phyloP scores from a whole-genome alignment of 2,888 invertebrate genomes.

The Lasioglossum pauxillum region DNA sequence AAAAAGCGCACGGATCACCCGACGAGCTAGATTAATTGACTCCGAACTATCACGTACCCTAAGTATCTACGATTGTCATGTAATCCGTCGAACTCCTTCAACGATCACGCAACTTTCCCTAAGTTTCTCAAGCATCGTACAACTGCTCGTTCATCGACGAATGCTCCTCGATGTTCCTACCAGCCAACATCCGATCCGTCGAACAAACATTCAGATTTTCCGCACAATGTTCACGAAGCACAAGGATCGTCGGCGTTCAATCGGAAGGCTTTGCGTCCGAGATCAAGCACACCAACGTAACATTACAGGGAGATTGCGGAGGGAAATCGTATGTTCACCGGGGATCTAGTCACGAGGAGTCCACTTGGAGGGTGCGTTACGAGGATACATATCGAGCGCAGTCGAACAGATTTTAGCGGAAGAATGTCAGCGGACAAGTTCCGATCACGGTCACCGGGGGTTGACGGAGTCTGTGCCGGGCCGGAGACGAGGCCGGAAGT shows the following conservation, averaged over 20 bases:
- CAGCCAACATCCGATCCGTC: not conserved
- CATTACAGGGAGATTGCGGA: not conserved
- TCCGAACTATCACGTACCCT: not conserved
- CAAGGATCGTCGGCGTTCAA: not conserved
- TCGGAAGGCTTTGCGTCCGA: not conserved
- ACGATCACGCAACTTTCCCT: not conserved
- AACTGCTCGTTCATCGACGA: not conserved
- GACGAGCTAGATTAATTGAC: conserved; percentile 7
- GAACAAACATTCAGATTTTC: not conserved
- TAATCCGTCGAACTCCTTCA: not conserved
- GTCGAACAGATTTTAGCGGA: not conserved
- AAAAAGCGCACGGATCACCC: not conserved
- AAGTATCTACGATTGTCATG: not conserved
- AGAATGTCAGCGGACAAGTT: not conserved
- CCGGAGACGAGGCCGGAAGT: not conserved
- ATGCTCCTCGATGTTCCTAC: not conserved
- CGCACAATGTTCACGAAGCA: conserved; percentile 10
- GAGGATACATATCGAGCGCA: not conserved
- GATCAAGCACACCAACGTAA: not conserved
- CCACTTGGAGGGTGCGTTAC: not conserved
- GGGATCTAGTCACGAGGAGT: not conserved
- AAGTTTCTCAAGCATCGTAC: not conserved
- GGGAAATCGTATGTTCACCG: not conserved
- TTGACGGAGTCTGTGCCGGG: not conserved
- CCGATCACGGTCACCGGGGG: not conserved